Base-by-base conservation (phyloP, 2,797 vertebrate species). In the Diglossa cyanea region DNA sequence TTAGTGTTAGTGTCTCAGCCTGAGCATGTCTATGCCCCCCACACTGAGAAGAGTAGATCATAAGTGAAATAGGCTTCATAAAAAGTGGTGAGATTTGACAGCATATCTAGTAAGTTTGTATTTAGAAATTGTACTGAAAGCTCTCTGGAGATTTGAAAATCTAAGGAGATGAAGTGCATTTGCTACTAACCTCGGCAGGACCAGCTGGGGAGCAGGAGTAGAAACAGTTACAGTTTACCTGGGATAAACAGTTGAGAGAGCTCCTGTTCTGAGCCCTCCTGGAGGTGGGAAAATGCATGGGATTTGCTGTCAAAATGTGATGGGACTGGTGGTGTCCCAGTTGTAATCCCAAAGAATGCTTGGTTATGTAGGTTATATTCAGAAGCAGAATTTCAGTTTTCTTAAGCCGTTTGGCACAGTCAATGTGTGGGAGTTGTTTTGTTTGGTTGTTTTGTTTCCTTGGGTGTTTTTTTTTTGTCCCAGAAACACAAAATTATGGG, bases 291-390 rank as follows among this genome's bases (percentile, higher is more conserved):
- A 84, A 92, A 71, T 58, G 42, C 77, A 26, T 68, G 83, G 79
- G 68, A 83, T 83, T 95, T 92, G 24, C 86, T 96, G 83, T 95
- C 76, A 93, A 80, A 90, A 84, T 65, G 8, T 92, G 83, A 80
- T 68, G 30, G 26, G 23, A 40, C 47, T 75, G 16, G 5, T 42
- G 54, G 21, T 68, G 77, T 78, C 50, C 42, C 4, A 2, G 26
- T 11, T 91, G 81, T 58, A 84, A 78, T 86, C 54, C 40, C 44
- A 44, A 51, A 68, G 44, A 80, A 37, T 8, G 17, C 48, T 48
- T 75, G 47, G 25, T 48, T 93, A 70, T 78, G 31, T 78, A 74
- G 86, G 54, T 65, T 94, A 84, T 33, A 63, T 66, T 61, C 45
- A 87, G 75, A 80, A 71, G 60, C 30, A 55, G 66, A 88, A 55